phyloP scores from a whole-genome alignment of 2,113 vertebrate genomes.

The Cynoglossus semilaevis region DNA sequence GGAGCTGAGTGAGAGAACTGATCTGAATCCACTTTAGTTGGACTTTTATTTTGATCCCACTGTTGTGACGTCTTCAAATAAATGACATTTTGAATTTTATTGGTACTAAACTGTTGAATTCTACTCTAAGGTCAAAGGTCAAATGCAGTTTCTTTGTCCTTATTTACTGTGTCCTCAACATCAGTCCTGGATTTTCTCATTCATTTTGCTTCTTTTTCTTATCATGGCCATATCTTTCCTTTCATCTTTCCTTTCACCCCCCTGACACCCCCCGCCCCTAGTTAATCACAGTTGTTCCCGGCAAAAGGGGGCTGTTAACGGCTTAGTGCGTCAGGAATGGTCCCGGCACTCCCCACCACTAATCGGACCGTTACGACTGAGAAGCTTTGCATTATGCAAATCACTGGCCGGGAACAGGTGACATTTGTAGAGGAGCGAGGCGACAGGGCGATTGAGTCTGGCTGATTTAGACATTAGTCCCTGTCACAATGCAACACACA shows the following conservation, averaged over 20 bases:
- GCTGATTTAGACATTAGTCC: constrained; percentile 99
- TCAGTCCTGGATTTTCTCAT: neutral
- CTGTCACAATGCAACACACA: constrained; percentile 88
- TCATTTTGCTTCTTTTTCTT: neutral
- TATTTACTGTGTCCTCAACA: too few relatives aligned
- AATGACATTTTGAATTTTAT: too few relatives aligned
- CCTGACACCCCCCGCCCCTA: constrained; percentile 28
- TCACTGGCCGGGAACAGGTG: constrained; percentile 99
- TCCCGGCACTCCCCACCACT: constrained; percentile 90
- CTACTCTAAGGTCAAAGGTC: too few relatives aligned
- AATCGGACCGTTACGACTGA: constrained; percentile 99
- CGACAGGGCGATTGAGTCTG: constrained; percentile 79
- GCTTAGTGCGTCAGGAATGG: constrained; percentile 93
- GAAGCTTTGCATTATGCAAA: constrained; percentile 99
- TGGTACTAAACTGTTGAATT: too few relatives aligned
- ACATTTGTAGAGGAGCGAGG: constrained; percentile 95
- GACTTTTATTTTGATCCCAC: too few relatives aligned
- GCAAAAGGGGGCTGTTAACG: constrained; percentile 82
- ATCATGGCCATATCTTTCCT: neutral
- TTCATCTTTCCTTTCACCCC: neutral
- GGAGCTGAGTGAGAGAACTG: too few relatives aligned
- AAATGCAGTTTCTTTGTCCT: too few relatives aligned
- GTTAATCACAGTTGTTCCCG: constrained; percentile 84
- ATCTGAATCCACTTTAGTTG: too few relatives aligned
- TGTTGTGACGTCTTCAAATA: too few relatives aligned